Base-by-base conservation (phyloP, 2,797 vertebrate genomes). In the Molossus alvarezi region DNA sequence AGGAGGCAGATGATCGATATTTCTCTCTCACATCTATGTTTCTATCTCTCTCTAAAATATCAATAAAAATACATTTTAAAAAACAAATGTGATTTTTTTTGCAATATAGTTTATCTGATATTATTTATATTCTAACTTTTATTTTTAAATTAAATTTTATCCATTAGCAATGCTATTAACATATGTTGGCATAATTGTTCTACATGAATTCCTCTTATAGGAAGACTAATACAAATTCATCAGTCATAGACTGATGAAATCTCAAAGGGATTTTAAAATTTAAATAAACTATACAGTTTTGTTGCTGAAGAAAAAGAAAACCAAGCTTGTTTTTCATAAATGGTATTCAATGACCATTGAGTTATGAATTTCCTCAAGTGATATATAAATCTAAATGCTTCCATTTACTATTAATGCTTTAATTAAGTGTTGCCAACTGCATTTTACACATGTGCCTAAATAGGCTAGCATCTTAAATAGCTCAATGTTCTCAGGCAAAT, bases 171-270 rank as follows among this genome's bases (percentile, higher is more conserved):
- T 84, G 18, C 2, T 45, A n/a, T 62, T 65, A 93, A 79, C 7
- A 53, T 67, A 90, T 29, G 23, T 91, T 90, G 71, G 67, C 48
- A 75, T 9, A 92, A 55, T 72, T 95, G 1, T 48, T 96, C 96
- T 76, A 18, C 91, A 94, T 58, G 55, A 17, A 64, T 76, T 95
- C 15, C 25, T 77, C 18, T 93, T 82, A 27, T 10, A 13, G 7
- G 21, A 98, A 91, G 10, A 2, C 0, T 62, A 53, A 57, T 55
- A 87, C 13, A 69, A 14, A 88, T 57, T 58, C 15, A 73, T 60
- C 48, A 86, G 33, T 88, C 48, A 58, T 55, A 73, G 37, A 62
- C 3, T 85, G 73, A 5, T 72, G 62, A 95, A 96, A 90, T 75
- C 5, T 85, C 64, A 64, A 45, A 53, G 51, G 41, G 11, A 87